These are phyloP conservation scores for Plebejus argus DNA, from an alignment of 2,888 invertebrate genomes.

Conservation along the genomic window DNA sequence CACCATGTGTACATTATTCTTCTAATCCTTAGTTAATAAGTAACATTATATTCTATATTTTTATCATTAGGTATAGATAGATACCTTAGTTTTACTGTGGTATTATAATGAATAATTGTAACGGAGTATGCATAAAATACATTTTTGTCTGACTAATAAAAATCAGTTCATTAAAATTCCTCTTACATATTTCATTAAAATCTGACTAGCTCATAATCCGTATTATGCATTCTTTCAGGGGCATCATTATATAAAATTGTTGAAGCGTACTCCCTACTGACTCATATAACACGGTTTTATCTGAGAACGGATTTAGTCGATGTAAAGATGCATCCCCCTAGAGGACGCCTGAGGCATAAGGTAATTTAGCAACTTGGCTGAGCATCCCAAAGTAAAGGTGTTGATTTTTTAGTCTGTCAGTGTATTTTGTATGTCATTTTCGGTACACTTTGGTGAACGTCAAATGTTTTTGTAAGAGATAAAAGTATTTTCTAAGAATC, in stretches of 20 bases:
- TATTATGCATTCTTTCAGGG: background rate
- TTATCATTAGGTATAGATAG: no score
- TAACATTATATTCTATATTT: no score
- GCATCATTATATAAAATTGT: constrained; percentile 28
- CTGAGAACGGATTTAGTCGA: constrained; percentile 26
- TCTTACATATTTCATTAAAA: background rate
- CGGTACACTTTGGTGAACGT: background rate
- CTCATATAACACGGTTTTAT: constrained; percentile 19
- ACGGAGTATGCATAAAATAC: background rate
- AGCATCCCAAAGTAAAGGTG: constrained; percentile 10
- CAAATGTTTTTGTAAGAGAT: no score
- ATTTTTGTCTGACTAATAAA: background rate
- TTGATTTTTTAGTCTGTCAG: constrained; percentile 20
- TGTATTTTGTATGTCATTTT: background rate
- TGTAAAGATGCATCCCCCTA: constrained; percentile 24
- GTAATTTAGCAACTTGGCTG: constrained; percentile 29
- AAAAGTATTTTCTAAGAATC: no score
- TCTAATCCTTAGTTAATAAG: no score
- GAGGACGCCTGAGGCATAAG: constrained; percentile 24
- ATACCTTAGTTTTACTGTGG: background rate
- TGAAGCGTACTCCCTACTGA: constrained; percentile 15
- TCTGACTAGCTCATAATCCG: background rate
- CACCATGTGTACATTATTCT: no score
- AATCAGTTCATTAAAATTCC: background rate
- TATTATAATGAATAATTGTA: no score